A percentile compares a stretch with the other conserved stretches of the same genome.
Conservation (phyloP, 2,888 invertebrate genomes). For the Agrenia bidenticulata region DNA sequence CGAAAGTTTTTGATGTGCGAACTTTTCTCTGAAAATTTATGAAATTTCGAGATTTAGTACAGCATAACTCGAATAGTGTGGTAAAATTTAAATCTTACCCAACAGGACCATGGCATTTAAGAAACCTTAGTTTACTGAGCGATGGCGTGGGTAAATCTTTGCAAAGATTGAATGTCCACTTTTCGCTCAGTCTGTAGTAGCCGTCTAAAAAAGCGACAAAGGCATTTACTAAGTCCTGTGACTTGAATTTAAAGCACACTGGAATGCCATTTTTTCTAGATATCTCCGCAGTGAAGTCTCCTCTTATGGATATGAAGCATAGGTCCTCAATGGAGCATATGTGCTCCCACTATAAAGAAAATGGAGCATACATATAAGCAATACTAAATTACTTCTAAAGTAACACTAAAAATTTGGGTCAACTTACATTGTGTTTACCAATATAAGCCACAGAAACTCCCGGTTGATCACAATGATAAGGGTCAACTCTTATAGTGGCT, state of each 20-base stretch:
- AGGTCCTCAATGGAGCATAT: constrained; percentile 80
- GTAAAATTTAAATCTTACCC: constrained; percentile 64
- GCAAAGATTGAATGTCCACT: constrained; percentile 89
- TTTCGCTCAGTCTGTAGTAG: constrained; percentile 80
- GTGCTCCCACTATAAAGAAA: constrained; percentile 65
- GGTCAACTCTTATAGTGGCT: constrained; percentile 65
- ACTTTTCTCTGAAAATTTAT: constrained; percentile 67
- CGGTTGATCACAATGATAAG: constrained; percentile 66
- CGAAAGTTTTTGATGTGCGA: constrained; percentile 79
- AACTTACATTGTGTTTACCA: constrained; percentile 64
- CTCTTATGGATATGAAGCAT: constrained; percentile 73
- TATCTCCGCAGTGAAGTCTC: constrained; percentile 72
- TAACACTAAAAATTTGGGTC: no score
- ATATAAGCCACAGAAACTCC: constrained; percentile 68
- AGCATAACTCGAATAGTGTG: not conserved
- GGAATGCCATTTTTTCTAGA: constrained; percentile 76
- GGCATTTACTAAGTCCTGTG: constrained; percentile 68
- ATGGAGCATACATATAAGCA: not conserved
- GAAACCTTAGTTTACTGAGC: constrained; percentile 67
- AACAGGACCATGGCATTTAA: constrained; percentile 87
- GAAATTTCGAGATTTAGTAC: no score
- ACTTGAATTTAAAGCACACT: constrained; percentile 70
- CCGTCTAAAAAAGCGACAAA: constrained; percentile 81
- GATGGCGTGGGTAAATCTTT: constrained; percentile 79
- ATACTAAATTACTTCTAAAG: no score